phyloP scores from a whole-genome alignment of 2,113 vertebrate genomes.

The Paedocypris sp. region DNA sequence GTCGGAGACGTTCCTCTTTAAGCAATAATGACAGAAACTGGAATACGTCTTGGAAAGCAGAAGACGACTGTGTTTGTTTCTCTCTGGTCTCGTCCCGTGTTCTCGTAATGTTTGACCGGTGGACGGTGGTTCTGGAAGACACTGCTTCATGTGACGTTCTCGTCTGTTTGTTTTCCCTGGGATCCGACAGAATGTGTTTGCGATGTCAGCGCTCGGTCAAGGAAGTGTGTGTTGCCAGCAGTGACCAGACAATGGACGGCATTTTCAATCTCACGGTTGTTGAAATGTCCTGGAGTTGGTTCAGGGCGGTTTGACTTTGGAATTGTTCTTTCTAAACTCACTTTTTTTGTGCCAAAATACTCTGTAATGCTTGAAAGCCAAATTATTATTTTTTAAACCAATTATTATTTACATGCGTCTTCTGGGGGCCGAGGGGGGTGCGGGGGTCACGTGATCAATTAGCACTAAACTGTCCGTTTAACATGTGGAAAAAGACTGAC shows the following conservation, averaged over 20 bases:
- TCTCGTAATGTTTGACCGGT: conserved; percentile 13
- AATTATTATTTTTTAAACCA: neutral
- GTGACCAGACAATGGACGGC: conserved; percentile 13
- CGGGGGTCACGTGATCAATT: conserved; percentile 11
- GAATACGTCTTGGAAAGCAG: neutral
- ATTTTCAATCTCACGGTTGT: conserved; percentile 11
- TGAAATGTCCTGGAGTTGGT: neutral
- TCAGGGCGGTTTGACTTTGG: neutral
- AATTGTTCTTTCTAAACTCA: neutral
- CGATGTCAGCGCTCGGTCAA: conserved; percentile 5
- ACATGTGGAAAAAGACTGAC: neutral
- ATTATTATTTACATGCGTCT: neutral
- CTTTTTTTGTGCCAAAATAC: neutral
- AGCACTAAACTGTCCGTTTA: conserved; percentile 16
- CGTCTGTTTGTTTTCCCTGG: neutral
- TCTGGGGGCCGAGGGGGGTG: neutral
- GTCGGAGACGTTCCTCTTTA: conserved; percentile 9
- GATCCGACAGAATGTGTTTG: conserved; percentile 8
- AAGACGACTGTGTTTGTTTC: neutral
- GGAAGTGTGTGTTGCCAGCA: conserved; percentile 15
- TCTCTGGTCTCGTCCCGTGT: neutral
- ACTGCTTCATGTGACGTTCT: conserved; percentile 15
- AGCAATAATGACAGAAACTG: conserved; percentile 13
- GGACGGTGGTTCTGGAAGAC: neutral
- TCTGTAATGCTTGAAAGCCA: neutral